Evolutionary conservation across 2,797 vertebrate genomes (phyloP).

Genomic region (Otolemur crassicaudatus): DNA sequence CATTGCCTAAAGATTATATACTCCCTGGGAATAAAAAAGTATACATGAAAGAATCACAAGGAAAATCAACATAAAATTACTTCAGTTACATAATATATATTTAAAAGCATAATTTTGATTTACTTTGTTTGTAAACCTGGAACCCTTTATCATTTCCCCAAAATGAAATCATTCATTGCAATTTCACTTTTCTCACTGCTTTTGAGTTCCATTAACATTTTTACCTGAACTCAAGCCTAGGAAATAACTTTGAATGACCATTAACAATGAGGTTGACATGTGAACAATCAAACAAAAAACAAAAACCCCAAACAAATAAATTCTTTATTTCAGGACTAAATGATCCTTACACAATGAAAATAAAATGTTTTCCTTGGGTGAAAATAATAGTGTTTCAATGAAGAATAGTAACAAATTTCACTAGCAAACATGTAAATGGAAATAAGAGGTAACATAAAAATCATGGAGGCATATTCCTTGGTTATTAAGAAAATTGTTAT

Average conservation of each 20-base stretch:
- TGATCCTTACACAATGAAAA: constrained; percentile 12
- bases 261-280: neutral
- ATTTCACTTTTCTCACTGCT: constrained; percentile 29
- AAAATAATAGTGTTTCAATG: constrained; percentile 17
- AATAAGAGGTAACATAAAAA: neutral
- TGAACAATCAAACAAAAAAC: neutral
- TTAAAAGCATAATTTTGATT: neutral
- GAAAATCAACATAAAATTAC: neutral
- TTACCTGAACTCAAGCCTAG: constrained; percentile 27
- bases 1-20: neutral
- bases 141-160: neutral
- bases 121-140: neutral
- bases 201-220: constrained; percentile 51
- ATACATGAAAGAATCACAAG: neutral
- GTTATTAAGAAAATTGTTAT: neutral
- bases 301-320: neutral
- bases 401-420: neutral
- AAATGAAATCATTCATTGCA: constrained; percentile 41
- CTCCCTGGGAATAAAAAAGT: neutral
- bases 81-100: neutral
- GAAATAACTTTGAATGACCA: constrained; percentile 49
- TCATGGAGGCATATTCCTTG: neutral
- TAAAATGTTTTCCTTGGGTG: neutral
- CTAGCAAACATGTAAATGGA: constrained; percentile 15
- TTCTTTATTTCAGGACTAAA: constrained; percentile 26